Conservation (phyloP, 2,113 vertebrate genomes). For the Sphyrna mokarran region DNA sequence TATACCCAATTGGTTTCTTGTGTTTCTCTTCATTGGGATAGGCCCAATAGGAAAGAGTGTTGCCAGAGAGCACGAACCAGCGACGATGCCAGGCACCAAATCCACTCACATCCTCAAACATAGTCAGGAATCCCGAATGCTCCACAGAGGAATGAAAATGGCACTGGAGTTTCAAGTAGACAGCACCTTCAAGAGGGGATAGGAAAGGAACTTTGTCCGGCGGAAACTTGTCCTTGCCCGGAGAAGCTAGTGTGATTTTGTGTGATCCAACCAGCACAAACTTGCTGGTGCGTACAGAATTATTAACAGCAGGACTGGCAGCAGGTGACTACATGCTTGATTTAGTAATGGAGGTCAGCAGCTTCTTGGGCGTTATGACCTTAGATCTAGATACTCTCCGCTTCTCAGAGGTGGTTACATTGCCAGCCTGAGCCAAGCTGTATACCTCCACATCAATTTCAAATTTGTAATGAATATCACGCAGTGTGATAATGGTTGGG, state of each 20-base stretch:
- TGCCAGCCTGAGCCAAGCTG: slow-evolving; percentile 50
- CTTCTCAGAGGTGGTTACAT: not conserved
- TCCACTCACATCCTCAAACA: slow-evolving; percentile 63
- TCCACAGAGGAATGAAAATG: slow-evolving; percentile 55
- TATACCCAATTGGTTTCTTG: slow-evolving; percentile 59
- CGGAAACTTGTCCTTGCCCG: slow-evolving; percentile 62
- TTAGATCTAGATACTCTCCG: slow-evolving; percentile 34
- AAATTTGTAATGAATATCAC: slow-evolving; percentile 60
- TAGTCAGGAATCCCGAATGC: slow-evolving; percentile 65
- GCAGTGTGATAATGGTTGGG: slow-evolving; percentile 59
- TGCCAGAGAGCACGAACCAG: slow-evolving; percentile 57
- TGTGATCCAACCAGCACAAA: slow-evolving; percentile 66
- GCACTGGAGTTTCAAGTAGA: slow-evolving; percentile 59
- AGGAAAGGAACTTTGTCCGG: slow-evolving; percentile 71
- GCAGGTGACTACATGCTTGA: too few species aligned
- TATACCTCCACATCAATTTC: slow-evolving; percentile 70
- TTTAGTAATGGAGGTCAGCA: too few species aligned
- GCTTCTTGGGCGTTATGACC: too few species aligned
- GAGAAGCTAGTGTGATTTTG: slow-evolving; percentile 58
- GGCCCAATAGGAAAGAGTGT: slow-evolving; percentile 58
- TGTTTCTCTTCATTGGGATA: slow-evolving; percentile 57
- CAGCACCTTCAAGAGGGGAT: slow-evolving; percentile 67
- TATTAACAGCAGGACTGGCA: slow-evolving; percentile 41
- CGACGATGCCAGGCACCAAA: slow-evolving; percentile 64
- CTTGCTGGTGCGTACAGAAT: slow-evolving; percentile 55